phyloP scores from a whole-genome alignment of 2,888 invertebrate genomes.

The Nineta flava region DNA sequence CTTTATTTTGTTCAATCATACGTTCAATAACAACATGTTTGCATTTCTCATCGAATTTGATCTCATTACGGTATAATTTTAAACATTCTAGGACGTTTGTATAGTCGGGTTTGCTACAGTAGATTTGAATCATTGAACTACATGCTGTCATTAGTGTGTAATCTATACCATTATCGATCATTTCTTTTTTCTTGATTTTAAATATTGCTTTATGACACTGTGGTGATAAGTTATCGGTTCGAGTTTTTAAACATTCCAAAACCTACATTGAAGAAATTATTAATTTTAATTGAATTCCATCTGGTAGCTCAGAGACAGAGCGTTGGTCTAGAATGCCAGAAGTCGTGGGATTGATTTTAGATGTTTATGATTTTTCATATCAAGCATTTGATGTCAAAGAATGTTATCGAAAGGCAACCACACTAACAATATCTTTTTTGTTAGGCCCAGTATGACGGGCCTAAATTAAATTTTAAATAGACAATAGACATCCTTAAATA shows the following conservation, averaged over 20 bases:
- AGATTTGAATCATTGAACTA: constrained; percentile 69
- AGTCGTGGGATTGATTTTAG: too few species aligned
- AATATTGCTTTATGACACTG: constrained; percentile 70
- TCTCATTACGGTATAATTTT: constrained; percentile 60
- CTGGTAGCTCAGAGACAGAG: too few species aligned
- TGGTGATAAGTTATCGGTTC: constrained; percentile 43
- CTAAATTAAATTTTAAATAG: too few species aligned
- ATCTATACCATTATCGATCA: constrained; percentile 75
- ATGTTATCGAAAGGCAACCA: too few species aligned
- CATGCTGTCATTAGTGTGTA: constrained; percentile 72
- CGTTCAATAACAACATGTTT: constrained; percentile 69
- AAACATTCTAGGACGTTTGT: constrained; percentile 60
- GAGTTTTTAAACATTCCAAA: constrained; percentile 58
- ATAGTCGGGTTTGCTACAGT: constrained; percentile 58
- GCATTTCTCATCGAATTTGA: constrained; percentile 69
- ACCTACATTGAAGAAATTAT: constrained; percentile 19
- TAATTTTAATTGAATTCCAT: too few species aligned
- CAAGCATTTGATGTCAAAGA: too few species aligned
- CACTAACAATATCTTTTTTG: too few species aligned
- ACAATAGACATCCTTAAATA: too few species aligned
- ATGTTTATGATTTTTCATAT: too few species aligned
- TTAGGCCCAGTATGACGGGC: too few species aligned
- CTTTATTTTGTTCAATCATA: constrained; percentile 79
- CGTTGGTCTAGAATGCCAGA: too few species aligned
- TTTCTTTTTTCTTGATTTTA: constrained; percentile 69